Evolutionary conservation across 2,888 invertebrate genomes (phyloP).

Genomic region (Synanthedon andrenaeformis): DNA sequence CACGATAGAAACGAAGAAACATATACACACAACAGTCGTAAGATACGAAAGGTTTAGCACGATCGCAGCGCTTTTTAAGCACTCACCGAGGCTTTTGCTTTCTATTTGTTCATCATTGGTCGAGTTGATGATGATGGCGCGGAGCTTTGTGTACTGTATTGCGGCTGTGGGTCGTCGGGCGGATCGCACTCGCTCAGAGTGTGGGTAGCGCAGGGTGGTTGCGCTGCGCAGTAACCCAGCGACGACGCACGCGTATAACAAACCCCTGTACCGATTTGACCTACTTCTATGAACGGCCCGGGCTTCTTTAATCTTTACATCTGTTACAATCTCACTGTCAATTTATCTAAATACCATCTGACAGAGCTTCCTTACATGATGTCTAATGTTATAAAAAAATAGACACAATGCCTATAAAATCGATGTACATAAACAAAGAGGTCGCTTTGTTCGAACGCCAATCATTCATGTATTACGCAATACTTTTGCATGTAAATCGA

Average conservation of each 20-base stretch:
- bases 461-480: neutral
- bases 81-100: slow-evolving; percentile 42
- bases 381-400: too few relatives aligned
- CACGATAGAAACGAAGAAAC: slow-evolving; percentile 25
- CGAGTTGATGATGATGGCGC: slow-evolving; percentile 9
- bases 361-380: too few relatives aligned
- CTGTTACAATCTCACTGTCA: too few relatives aligned
- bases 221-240: slow-evolving; percentile 14
- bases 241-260: slow-evolving; percentile 30
- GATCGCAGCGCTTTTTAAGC: slow-evolving; percentile 11
- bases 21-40: slow-evolving; percentile 17
- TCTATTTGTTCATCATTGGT: slow-evolving; percentile 31
- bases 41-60: slow-evolving; percentile 13
- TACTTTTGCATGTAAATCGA: slow-evolving; percentile 2
- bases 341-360: too few relatives aligned
- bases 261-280: slow-evolving; percentile 18
- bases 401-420: too few relatives aligned
- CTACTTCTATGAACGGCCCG: slow-evolving; percentile 28
- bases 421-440: too few relatives aligned
- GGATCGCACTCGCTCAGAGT: neutral
- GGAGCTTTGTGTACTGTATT: slow-evolving; percentile 16
- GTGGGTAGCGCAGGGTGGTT: slow-evolving; percentile 1
- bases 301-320: slow-evolving; percentile 1
- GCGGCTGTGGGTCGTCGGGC: slow-evolving; percentile 3
- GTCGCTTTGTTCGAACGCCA: too few relatives aligned